phyloP scores from a whole-genome alignment of 2,113 vertebrate species.

The Gallinago jamesoni region DNA sequence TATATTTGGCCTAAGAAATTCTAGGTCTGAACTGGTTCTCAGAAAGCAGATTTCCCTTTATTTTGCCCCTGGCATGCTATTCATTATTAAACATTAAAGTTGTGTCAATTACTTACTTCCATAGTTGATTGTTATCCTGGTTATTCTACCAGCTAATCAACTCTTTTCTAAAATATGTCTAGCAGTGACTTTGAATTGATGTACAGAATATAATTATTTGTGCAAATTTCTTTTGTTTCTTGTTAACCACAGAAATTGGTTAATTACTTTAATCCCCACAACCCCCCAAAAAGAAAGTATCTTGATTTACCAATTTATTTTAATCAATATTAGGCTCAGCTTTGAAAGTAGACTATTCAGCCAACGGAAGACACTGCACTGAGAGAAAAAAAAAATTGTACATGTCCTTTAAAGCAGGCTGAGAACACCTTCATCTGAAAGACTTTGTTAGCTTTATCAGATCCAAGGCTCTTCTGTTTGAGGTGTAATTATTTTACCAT shows the following conservation, averaged over 20 bases:
- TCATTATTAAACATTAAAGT: conserved; percentile 76
- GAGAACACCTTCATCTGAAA: conserved; percentile 47
- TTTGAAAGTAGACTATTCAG: conserved; percentile 55
- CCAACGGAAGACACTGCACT: neutral
- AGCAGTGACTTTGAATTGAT: conserved; percentile 40
- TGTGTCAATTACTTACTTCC: conserved; percentile 71
- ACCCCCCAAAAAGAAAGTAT: conserved; percentile 46
- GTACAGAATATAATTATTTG: conserved; percentile 56
- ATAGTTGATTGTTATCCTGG: conserved; percentile 68
- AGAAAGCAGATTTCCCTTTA: conserved; percentile 47
- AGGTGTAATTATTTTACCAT: conserved; percentile 81
- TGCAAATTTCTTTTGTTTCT: conserved; percentile 67
- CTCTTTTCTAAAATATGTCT: conserved; percentile 21
- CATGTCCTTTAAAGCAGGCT: conserved; percentile 45
- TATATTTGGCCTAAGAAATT: conserved; percentile 42
- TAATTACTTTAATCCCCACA: conserved; percentile 59
- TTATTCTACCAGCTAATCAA: conserved; percentile 67
- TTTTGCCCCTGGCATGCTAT: conserved; percentile 55
- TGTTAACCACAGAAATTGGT: conserved; percentile 38
- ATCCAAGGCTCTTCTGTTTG: conserved; percentile 65
- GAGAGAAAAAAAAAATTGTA: neutral
- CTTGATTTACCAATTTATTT: conserved; percentile 63
- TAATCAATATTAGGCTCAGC: conserved; percentile 57
- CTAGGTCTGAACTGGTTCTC: conserved; percentile 24
- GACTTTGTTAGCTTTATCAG: conserved; percentile 71